Conservation (phyloP, 2,797 vertebrate genomes). For the Anguilla anguilla region DNA sequence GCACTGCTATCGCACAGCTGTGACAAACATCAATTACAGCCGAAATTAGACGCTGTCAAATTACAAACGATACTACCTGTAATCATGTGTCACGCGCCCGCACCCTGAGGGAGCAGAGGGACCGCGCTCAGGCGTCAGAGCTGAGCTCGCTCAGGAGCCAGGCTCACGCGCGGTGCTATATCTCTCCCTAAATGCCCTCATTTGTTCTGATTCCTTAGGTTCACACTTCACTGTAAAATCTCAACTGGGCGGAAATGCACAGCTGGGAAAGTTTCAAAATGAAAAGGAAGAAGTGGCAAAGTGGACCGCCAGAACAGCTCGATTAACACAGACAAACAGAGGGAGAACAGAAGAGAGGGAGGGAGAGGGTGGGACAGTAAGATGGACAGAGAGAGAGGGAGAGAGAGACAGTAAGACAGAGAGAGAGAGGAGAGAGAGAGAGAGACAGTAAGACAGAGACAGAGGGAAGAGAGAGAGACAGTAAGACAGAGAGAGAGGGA, state of each 20-base stretch:
- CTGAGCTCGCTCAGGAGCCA: neutral
- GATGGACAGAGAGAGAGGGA: conserved; percentile 1
- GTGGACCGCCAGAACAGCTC: neutral
- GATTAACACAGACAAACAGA: neutral
- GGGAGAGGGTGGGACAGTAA: neutral
- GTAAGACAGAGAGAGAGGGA: neutral
- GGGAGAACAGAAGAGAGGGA: no score
- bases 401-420: no score
- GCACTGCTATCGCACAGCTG: neutral
- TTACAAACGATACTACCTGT: neutral
- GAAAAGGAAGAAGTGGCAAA: neutral
- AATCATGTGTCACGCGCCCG: neutral
- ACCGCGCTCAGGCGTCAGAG: neutral
- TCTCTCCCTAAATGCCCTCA: neutral
- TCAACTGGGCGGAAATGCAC: neutral
- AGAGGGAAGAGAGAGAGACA: neutral
- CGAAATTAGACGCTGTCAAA: neutral
- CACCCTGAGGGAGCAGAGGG: neutral
- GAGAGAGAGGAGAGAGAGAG: neutral
- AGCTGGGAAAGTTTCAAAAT: neutral
- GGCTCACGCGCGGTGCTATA: neutral
- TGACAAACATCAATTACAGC: conserved; percentile 5
- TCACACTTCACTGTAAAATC: neutral
- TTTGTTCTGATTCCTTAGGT: neutral
- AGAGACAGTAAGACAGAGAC: neutral